Evolutionary conservation across 2,888 invertebrate species (phyloP).

Genomic region (Anarsia innoxiella): DNA sequence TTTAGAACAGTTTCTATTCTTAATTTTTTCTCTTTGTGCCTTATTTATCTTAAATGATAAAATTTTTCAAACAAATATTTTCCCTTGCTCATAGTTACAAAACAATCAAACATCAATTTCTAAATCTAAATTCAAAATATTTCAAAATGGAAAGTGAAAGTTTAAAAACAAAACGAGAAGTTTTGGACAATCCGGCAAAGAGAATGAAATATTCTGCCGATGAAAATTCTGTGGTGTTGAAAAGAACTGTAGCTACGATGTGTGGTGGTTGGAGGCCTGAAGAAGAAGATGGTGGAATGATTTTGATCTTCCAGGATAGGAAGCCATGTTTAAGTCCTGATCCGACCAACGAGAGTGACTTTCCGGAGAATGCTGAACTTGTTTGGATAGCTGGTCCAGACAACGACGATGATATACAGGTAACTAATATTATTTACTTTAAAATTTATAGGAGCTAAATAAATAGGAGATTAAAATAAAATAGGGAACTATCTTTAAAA

Average conservation of each 20-base stretch:
- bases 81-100: too few relatives aligned
- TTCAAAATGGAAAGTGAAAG: constrained; percentile 35
- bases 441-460: background rate
- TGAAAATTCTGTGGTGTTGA: constrained; percentile 16
- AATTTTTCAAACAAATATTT: constrained; percentile 4
- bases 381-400: constrained; percentile 56
- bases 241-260: constrained; percentile 65
- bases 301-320: constrained; percentile 56
- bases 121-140: constrained; percentile 12
- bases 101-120: too few relatives aligned
- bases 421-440: constrained; percentile 16
- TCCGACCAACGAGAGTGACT: constrained; percentile 53
- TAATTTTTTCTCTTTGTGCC: too few relatives aligned
- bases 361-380: constrained; percentile 66
- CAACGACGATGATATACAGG: constrained; percentile 44
- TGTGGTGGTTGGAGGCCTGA: constrained; percentile 69
- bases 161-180: constrained; percentile 34
- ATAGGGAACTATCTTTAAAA: background rate
- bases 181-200: constrained; percentile 38
- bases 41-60: constrained; percentile 9
- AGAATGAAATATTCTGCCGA: constrained; percentile 39
- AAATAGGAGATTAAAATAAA: background rate
- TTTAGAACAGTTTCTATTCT: too few relatives aligned
- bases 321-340: constrained; percentile 57
- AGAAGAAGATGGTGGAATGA: constrained; percentile 62